Percentiles rank a stretch among this genome's conserved stretches.
Evolutionary conservation across 2,797 vertebrate genomes (phyloP).

Genomic region (Taenioides sp.): DNA sequence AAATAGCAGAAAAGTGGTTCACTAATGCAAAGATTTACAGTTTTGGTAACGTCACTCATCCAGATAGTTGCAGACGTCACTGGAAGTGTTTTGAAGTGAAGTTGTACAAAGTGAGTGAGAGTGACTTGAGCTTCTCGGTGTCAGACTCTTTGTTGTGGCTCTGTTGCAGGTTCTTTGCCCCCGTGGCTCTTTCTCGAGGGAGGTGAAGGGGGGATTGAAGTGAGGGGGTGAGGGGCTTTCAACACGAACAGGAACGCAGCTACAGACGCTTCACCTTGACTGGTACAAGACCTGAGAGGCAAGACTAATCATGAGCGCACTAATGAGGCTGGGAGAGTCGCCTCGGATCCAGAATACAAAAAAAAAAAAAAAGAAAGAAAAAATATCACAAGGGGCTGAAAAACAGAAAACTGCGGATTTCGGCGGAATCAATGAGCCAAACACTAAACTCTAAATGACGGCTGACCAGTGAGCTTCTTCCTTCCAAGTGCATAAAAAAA

Average conservation of each 20-base stretch:
- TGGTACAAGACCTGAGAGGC: constrained; percentile 48
- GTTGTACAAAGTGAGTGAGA: constrained; percentile 16
- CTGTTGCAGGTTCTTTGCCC: constrained; percentile 25
- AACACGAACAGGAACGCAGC: constrained; percentile 29
- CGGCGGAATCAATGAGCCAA: too few species aligned
- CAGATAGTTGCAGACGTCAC: neutral
- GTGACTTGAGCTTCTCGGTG: constrained; percentile 37
- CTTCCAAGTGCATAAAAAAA: too few species aligned
- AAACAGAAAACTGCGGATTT: too few species aligned
- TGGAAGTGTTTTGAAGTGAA: constrained; percentile 22
- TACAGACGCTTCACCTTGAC: constrained; percentile 61
- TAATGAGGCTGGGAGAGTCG: constrained; percentile 43
- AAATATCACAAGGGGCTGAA: too few species aligned
- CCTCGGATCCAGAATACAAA: too few species aligned
- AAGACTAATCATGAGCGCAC: constrained; percentile 42
- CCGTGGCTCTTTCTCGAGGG: constrained; percentile 51
- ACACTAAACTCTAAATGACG: too few species aligned
- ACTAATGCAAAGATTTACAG: neutral
- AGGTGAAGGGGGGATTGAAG: constrained; percentile 43
- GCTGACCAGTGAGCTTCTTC: too few species aligned
- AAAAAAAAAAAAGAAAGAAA: too few species aligned
- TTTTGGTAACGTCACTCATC: neutral
- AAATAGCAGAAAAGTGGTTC: neutral
- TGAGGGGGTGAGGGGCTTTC: constrained; percentile 30
- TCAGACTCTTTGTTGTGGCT: constrained; percentile 38